Evolutionary conservation across 2,888 invertebrate genomes (phyloP).

Genomic region (Linnaemya tessellans): DNA sequence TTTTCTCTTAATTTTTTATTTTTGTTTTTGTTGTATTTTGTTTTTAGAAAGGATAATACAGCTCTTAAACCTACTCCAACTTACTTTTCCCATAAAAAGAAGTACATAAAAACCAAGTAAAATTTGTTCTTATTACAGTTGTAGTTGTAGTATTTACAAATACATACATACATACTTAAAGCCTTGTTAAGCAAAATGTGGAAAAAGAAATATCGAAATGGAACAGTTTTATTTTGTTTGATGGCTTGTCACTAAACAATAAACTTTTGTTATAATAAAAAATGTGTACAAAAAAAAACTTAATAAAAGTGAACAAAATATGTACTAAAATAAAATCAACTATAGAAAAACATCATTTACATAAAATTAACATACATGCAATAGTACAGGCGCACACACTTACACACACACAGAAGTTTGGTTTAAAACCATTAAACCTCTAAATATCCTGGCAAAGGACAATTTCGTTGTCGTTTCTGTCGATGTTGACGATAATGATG

Average conservation of each 20-base stretch:
- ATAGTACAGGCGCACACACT: constrained; percentile 9
- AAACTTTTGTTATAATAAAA: constrained; percentile 59
- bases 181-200: constrained; percentile 23
- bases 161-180: constrained; percentile 48
- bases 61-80: constrained; percentile 20
- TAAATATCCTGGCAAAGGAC: constrained; percentile 34
- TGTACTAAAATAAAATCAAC: constrained; percentile 55
- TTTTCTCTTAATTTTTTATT: neutral
- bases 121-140: constrained; percentile 11
- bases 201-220: constrained; percentile 4
- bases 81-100: constrained; percentile 22
- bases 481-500: constrained; percentile 35
- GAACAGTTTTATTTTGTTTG: constrained; percentile 49
- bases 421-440: constrained; percentile 16
- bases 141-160: constrained; percentile 38
- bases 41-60: constrained; percentile 53
- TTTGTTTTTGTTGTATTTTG: neutral
- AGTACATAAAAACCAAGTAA: constrained; percentile 48
- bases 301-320: constrained; percentile 24
- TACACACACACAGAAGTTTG: constrained; percentile 4
- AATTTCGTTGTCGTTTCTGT: constrained; percentile 37
- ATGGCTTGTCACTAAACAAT: constrained; percentile 65
- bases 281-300: constrained; percentile 4
- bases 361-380: constrained; percentile 67
- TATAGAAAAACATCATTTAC: constrained; percentile 65